Conservation (phyloP, 2,113 vertebrate genomes). For the Megalops atlanticus region DNA sequence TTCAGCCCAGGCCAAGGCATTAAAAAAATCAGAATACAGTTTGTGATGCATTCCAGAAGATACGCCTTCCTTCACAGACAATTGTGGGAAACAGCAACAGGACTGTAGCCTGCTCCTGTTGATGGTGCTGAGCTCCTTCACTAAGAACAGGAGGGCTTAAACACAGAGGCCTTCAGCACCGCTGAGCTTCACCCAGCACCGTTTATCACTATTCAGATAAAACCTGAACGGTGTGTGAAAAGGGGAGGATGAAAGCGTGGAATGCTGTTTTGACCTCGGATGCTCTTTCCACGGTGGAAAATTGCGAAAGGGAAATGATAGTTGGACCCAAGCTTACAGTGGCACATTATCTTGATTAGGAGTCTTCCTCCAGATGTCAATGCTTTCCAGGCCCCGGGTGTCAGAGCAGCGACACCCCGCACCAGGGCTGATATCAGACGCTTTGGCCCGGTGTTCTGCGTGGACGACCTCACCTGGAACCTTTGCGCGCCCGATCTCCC, state of each 20-base stretch:
- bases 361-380: constrained; percentile 31
- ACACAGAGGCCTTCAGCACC: not conserved
- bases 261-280: constrained; percentile 16
- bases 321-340: not conserved
- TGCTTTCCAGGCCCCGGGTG: not conserved
- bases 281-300: constrained; percentile 18
- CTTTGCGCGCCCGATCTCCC: not conserved
- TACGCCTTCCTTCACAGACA: constrained; percentile 16
- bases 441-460: constrained; percentile 10
- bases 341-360: constrained; percentile 1
- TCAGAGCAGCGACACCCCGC: constrained; percentile 2
- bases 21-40: constrained; percentile 14
- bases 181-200: not conserved
- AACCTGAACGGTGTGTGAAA: not conserved
- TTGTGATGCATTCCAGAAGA: constrained; percentile 25
- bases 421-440: not conserved
- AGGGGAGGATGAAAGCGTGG: not conserved
- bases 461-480: constrained; percentile 14
- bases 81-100: constrained; percentile 24
- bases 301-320: constrained; percentile 19
- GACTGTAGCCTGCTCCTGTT: not conserved
- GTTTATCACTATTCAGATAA: not conserved
- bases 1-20: constrained; percentile 8
- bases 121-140: not conserved
- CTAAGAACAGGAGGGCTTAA: not conserved